Base-by-base conservation (phyloP, 92 coral and sea anemone genomes). In the Pocillopora grandis region DNA sequence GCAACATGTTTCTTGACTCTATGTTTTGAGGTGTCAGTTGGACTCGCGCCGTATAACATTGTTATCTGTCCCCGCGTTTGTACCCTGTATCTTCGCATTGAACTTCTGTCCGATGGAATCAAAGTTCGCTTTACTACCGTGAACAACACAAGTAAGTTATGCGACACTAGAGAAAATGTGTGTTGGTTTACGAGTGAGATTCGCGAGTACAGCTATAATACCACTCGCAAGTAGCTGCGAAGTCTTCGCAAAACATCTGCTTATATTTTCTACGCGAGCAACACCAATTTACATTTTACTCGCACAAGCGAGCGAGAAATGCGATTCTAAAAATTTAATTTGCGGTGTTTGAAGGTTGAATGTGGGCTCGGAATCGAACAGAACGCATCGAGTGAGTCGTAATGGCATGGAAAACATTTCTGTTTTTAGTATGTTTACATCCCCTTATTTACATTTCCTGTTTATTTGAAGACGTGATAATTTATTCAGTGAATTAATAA, bases 401-500 rank as follows among this genome's bases (percentile, higher is more conserved):
- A 80, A 76, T 81, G 57, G 77, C 61, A 66, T 58, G 60, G 76
- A 80, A 64, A 76, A 76, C 76, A 87, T 92, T 89, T 78, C 87
- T 33, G 76, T 82, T 84, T 79, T 83, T 78, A 68, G 84, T 81
- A 33, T 93, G 91, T 87, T 90, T 85, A 86, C 90, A 82, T 78
- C 92, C 8, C 57, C 74, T 67, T 91, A 91, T 92, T 89, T 92
- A 88, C 95, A 88, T 93, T 88, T 88, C 89, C 87, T 91, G 91
- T 93, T 88, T 85, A 85, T 85, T 42, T 82, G 93, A 85, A 86
- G 89, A 85, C 87, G 88, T 76, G 86, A 83, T 97, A 97, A 97
- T 97, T 85, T 97, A 97, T 97, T 91, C 99, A 81, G 88, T 63
- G 95, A 93, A 97, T 97, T 90, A 97, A 97, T 97, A 97, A 97